Evolutionary conservation across 1,140 invertebrate species (phyloP), one percentile per base, ranked within the genome.

Genomic region (Listronotus bonariensis): DNA sequence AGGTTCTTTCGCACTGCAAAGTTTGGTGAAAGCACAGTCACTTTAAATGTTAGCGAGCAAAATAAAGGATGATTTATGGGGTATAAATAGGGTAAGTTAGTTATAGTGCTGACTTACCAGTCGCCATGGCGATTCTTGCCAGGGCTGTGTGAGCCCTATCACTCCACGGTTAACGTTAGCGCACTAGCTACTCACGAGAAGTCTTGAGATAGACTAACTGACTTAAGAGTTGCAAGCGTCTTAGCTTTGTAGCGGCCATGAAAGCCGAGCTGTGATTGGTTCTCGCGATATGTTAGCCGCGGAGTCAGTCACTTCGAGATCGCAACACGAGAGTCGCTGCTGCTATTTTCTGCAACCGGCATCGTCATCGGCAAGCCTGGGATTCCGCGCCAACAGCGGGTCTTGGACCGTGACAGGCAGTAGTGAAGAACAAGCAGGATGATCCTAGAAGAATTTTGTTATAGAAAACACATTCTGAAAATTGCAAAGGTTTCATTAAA

Each of bases 201-300:
- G 71, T 72, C 71, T 70, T 72, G 51, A 67, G 67, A 56, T 68
- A 73, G 72, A 73, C 72, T 73, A 65, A 68, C 51, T 67, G 63
- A 57, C 53, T 60, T 61, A 67, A 67, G 63, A 70, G 63, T 64
- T 63, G 52, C 62, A 49, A 42, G 51, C 67, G 60, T 71, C 67
- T 73, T 70, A 42, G 67, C 32, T 63, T 48, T 53, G 41, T 15
- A 41, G 55, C 69, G 69, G 58, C 68, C 71, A 60, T 73, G 69
- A 70, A 52, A 63, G 51, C 34, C 14, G 51, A 20, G 31, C 54
- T 61, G 42, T 54, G 61, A 70, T 72, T 71, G 69, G 71, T 48
- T 57, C 55, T 61, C 52, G 32, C 43, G 67, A 18, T 11, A 45
- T 68, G 68, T 54, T 49, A 45, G 36, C 49, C 20, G 58, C 53